These are phyloP conservation scores for Ceyx cyanopectus DNA, from an alignment of 2,113 vertebrate species.

Conservation along the genomic window DNA sequence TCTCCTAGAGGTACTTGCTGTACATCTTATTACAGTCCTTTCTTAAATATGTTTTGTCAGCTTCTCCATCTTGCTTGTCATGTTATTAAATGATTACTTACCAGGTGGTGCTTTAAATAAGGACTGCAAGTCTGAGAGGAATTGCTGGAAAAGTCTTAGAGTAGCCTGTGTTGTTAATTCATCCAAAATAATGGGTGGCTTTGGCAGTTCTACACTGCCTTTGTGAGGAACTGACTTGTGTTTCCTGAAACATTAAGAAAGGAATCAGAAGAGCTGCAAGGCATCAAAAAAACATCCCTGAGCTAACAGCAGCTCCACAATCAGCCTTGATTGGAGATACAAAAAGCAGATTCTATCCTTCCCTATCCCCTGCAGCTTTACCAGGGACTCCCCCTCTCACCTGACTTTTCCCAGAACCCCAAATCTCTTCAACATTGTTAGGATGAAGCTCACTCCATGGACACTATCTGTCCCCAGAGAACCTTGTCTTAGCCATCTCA, in stretches of 20 bases:
- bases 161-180: fast-evolving
- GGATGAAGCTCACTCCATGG: neutral
- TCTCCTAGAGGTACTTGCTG: neutral
- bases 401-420: neutral
- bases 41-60: neutral
- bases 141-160: neutral
- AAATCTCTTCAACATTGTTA: neutral
- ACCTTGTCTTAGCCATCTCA: neutral
- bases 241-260: neutral
- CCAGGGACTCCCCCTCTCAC: neutral
- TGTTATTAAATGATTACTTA: neutral
- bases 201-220: neutral
- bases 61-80: neutral
- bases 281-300: neutral
- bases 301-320: neutral
- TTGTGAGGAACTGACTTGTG: fast-evolving
- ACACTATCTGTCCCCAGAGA: neutral
- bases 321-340: neutral
- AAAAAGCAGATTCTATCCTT: neutral
- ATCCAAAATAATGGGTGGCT: neutral
- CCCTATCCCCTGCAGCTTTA: neutral
- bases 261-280: neutral
- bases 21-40: neutral
- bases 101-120: neutral
- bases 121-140: fast-evolving